Base-by-base conservation (phyloP, 1,140 invertebrate genomes). In the Aphelinus certus region DNA sequence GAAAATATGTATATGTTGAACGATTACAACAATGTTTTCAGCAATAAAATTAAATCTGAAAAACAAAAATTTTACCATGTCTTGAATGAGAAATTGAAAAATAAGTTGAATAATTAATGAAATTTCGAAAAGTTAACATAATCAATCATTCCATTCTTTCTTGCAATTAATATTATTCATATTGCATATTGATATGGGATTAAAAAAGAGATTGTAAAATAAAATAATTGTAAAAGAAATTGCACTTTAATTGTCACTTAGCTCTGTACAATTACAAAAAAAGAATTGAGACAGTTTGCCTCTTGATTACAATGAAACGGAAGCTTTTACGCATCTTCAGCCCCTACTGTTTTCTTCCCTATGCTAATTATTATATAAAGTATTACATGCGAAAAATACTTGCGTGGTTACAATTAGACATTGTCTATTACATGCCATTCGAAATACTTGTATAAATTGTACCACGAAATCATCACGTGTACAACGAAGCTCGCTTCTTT, bases 171-270 rank as follows among this genome's bases (percentile, higher is more conserved):
- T 53, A 6, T 53, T 53, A 53, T 6, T 53, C 51, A 9, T 53
- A 53, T 6, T 4, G 9, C 4, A 53, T 6, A 6, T 53, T 53
- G 9, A 53, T 4, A 6, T 4, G 51, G 51, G 4, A 53, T 53
- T 4, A 9, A 53, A 6, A 9, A 53, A 6, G 51, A 53, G 4
- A 53, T 9, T 4, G 9, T 6, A 6, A 53, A 58, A 69, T 49
- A 26, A 60, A n/a, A 69, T 58, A 63, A 57, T 53, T 79, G 61
- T 79, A 79, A 79, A 77, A 77, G 62, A 79, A 79, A 79, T 79
- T 79, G 73, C 76, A 79, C 78, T 79, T 79, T 77, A 77, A 79
- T 79, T 66, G 51, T 75, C 53, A 67, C 68, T 74, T 71, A 74
- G 58, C 2, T 77, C 65, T 75, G 65, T 75, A 78, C 70, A 78